These are phyloP conservation scores for Chirona hameri DNA, from an alignment of 2,888 invertebrate genomes.

Conservation along the genomic window DNA sequence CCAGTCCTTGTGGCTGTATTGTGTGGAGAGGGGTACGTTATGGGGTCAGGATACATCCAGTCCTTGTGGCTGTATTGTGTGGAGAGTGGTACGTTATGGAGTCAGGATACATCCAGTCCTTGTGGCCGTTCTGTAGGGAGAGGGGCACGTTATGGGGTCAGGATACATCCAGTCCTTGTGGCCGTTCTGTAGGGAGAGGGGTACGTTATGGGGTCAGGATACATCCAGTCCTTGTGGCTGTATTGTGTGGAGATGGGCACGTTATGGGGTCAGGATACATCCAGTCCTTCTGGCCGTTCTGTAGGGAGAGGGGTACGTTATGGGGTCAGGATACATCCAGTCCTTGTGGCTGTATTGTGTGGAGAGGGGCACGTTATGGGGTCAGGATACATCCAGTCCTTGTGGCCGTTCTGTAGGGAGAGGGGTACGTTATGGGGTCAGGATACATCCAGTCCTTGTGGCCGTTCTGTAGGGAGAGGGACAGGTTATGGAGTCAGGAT, in stretches of 20 bases:
- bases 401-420: slow-evolving; percentile 62
- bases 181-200: slow-evolving; percentile 53
- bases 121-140: slow-evolving; percentile 62
- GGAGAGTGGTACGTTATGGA: too few relatives aligned
- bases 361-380: too few relatives aligned
- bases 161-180: slow-evolving; percentile 82
- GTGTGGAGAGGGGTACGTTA: background rate
- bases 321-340: slow-evolving; percentile 61
- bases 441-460: slow-evolving; percentile 82
- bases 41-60: slow-evolving; percentile 61
- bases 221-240: slow-evolving; percentile 88
- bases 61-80: slow-evolving; percentile 74
- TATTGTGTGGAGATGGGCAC: slow-evolving; percentile 45
- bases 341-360: slow-evolving; percentile 74
- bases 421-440: too few relatives aligned
- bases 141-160: too few relatives aligned
- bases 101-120: slow-evolving; percentile 71
- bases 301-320: background rate
- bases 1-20: slow-evolving; percentile 83
- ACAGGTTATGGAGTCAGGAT: slow-evolving; percentile 39
- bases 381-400: slow-evolving; percentile 71
- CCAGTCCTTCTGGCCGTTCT: slow-evolving; percentile 83
- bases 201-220: slow-evolving; percentile 39
- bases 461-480: slow-evolving; percentile 53
- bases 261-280: slow-evolving; percentile 51